Evolutionary conservation across 2,888 invertebrate genomes (phyloP).

Genomic region (Charanyca ferruginea): DNA sequence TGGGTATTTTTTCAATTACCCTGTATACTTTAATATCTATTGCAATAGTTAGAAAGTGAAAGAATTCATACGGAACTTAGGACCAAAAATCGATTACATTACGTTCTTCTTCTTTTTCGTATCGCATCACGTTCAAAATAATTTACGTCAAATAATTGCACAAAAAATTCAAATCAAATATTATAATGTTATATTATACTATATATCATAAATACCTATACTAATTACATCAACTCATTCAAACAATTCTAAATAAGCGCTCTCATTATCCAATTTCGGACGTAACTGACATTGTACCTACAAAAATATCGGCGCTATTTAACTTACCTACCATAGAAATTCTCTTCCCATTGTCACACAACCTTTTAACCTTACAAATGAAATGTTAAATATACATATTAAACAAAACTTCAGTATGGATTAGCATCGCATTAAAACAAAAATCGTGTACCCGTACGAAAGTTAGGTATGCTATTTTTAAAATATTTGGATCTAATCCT

Average conservation of each 20-base stretch:
- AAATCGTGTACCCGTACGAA: not conserved
- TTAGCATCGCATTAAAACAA: constrained; percentile 42
- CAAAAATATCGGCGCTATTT: constrained; percentile 31
- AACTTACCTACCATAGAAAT: constrained; percentile 14
- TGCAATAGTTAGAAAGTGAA: too few species aligned
- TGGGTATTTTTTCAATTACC: too few species aligned
- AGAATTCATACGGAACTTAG: not conserved
- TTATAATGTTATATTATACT: too few species aligned
- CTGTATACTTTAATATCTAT: not conserved
- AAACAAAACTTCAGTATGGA: constrained; percentile 22
- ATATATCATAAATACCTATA: too few species aligned
- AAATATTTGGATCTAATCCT: too few species aligned
- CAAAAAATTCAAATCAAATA: too few species aligned
- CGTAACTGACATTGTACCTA: constrained; percentile 12
- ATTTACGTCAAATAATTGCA: not conserved
- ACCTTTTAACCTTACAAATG: constrained; percentile 31
- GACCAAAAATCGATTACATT: too few species aligned
- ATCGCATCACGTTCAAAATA: too few species aligned
- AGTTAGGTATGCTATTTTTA: not conserved
- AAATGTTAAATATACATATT: constrained; percentile 33
- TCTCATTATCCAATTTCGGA: not conserved
- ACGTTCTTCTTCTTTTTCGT: too few species aligned
- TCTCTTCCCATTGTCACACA: constrained; percentile 10
- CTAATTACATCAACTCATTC: not conserved
- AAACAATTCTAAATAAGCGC: not conserved